Percentiles rank a stretch among this genome's conserved stretches.
Evolutionary conservation across 2,797 vertebrate species (phyloP).

Genomic region (Lindbergichthys nudifrons): DNA sequence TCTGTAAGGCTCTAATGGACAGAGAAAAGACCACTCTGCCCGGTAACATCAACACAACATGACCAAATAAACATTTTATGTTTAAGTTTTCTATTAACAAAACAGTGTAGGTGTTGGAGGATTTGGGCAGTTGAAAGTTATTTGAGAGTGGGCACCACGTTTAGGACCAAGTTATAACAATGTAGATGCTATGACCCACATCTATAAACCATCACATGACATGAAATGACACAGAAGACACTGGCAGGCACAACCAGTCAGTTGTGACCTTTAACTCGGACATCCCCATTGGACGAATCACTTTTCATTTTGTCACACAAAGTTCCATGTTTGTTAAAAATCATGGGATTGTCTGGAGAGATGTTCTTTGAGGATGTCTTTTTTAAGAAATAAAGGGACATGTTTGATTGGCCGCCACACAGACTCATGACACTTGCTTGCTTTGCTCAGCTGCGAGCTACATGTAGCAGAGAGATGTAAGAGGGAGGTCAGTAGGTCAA

Average conservation of each 20-base stretch:
- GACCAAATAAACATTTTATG: conserved; percentile 7
- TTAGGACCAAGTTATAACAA: neutral
- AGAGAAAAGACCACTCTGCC: conserved; percentile 12
- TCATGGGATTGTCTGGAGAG: neutral
- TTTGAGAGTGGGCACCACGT: neutral
- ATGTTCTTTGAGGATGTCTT: neutral
- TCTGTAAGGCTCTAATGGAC: conserved; percentile 36
- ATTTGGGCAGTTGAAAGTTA: neutral
- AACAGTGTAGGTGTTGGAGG: neutral
- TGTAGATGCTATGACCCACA: neutral
- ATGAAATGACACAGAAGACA: neutral
- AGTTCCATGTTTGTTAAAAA: conserved; percentile 10
- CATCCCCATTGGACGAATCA: neutral
- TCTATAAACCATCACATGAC: neutral
- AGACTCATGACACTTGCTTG: conserved; percentile 19
- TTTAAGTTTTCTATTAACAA: neutral
- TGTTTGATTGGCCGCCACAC: conserved; percentile 23
- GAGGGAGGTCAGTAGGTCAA: conserved; percentile 30
- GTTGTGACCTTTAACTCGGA: conserved; percentile 6
- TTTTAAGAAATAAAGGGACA: conserved; percentile 25
- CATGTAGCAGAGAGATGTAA: conserved; percentile 40
- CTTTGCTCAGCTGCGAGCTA: conserved; percentile 35
- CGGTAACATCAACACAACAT: conserved; percentile 17
- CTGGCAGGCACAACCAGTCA: neutral
- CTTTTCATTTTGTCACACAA: neutral